A percentile compares a stretch with the other conserved stretches of the same genome.
phyloP scores from a whole-genome alignment of 2,797 vertebrate species.

The Tolypeutes matacus region DNA sequence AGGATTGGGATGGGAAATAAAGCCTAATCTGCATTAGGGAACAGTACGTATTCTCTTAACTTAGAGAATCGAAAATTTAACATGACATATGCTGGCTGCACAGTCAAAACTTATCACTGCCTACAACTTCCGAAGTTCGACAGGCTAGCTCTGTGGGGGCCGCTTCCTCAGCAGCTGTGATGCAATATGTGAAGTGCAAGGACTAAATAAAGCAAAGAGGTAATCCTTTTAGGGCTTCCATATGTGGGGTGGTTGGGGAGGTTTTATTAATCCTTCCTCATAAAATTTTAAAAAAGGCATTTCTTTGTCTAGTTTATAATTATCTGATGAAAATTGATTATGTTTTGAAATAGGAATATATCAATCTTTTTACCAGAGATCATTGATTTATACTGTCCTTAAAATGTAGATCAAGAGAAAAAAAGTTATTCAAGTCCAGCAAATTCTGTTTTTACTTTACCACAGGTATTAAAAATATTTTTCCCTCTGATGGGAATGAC shows the following conservation, averaged over 20 bases:
- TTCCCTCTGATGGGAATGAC: neutral
- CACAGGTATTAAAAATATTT: neutral
- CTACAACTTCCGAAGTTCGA: neutral
- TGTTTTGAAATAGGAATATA: slow-evolving; percentile 19
- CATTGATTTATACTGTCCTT: neutral
- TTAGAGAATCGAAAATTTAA: slow-evolving; percentile 79
- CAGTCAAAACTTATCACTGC: slow-evolving; percentile 75
- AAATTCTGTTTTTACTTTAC: slow-evolving; percentile 47
- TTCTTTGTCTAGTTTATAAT: neutral
- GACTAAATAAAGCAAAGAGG: neutral
- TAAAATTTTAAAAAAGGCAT: neutral
- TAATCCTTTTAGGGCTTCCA: neutral
- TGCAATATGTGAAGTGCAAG: neutral
- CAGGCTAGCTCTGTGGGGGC: neutral
- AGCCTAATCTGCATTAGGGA: slow-evolving; percentile 78
- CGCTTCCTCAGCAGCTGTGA: neutral
- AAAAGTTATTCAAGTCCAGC: neutral
- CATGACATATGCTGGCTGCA: slow-evolving; percentile 70
- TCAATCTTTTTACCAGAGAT: slow-evolving; percentile 16
- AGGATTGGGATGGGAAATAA: slow-evolving; percentile 24
- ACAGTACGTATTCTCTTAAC: slow-evolving; percentile 66
- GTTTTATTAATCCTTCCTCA: neutral
- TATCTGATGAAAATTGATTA: neutral
- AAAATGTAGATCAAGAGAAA: slow-evolving; percentile 8
- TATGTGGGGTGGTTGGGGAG: too few relatives aligned